Percentiles rank a stretch among this genome's conserved stretches.
These are phyloP conservation scores for Arvicanthis niloticus DNA, from an alignment of 2,113 vertebrate species.

Conservation along the genomic window DNA sequence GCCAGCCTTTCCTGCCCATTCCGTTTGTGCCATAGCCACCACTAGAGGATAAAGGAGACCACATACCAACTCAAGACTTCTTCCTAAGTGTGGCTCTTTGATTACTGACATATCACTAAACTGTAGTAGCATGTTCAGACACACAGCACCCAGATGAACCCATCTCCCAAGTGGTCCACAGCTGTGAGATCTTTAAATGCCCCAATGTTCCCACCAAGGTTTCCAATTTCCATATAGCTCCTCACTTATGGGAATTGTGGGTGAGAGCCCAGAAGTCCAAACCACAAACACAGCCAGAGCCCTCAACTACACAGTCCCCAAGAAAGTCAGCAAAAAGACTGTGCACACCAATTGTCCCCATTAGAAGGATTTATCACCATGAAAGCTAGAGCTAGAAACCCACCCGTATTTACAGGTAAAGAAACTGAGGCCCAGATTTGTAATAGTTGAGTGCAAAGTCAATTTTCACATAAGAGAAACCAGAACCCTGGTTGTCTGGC, in stretches of 20 bases:
- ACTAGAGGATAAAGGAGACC: not conserved
- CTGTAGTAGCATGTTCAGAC: not conserved
- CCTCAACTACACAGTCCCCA: not conserved
- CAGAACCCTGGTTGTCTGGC: not conserved
- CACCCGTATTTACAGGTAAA: not conserved
- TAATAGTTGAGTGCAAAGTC: not conserved
- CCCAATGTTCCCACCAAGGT: fast-evolving
- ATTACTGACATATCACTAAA: too few relatives aligned
- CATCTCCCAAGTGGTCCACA: not conserved
- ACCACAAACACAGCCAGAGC: not conserved
- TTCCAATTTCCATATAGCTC: fast-evolving
- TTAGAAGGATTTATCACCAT: not conserved
- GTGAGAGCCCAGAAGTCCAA: not conserved
- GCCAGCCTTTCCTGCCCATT: not conserved
- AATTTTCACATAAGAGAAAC: not conserved
- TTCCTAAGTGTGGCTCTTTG: not conserved
- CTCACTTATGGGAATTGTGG: not conserved
- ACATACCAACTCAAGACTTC: not conserved
- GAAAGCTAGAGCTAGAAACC: not conserved
- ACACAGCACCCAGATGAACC: not conserved
- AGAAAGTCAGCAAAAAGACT: not conserved
- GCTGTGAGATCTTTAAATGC: not conserved
- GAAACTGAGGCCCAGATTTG: not conserved
- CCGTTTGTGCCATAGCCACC: too few relatives aligned
- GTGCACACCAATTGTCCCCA: not conserved